Evolutionary conservation across 1,140 invertebrate species (phyloP).

Genomic region (Octopus sinensis): DNA sequence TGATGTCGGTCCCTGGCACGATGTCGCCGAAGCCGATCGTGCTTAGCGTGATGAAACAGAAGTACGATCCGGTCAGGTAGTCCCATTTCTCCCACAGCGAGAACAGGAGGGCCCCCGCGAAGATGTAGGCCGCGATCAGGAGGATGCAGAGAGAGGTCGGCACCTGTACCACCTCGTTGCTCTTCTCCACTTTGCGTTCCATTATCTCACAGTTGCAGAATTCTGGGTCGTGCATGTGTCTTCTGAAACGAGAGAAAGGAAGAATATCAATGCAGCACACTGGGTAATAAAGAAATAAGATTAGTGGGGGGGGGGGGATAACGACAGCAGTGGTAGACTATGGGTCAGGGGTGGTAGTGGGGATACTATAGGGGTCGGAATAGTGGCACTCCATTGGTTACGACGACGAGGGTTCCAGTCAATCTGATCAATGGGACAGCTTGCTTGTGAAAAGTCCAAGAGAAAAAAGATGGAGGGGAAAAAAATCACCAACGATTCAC

Average conservation of each 20-base stretch:
- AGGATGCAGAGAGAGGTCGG: conserved; percentile 48
- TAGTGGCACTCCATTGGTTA: too few species aligned
- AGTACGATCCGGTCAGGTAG: conserved; percentile 87
- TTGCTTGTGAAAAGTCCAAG: too few species aligned
- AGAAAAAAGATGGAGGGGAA: too few species aligned
- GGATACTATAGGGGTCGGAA: too few species aligned
- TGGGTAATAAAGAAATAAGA: not conserved
- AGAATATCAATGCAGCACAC: not conserved
- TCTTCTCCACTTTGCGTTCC: conserved; percentile 35
- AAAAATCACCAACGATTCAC: too few species aligned
- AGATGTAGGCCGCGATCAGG: conserved; percentile 55
- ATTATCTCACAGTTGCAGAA: conserved; percentile 14
- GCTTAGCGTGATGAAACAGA: conserved; percentile 81
- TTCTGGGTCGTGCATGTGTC: not conserved
- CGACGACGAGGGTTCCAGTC: too few species aligned
- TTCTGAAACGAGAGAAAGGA: not conserved
- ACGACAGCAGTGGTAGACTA: too few species aligned
- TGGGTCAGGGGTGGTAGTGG: too few species aligned
- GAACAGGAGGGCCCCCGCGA: conserved; percentile 54
- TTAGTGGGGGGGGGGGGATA: too few species aligned
- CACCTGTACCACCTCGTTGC: conserved; percentile 43
- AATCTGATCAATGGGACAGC: too few species aligned
- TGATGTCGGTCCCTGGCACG: conserved; percentile 61
- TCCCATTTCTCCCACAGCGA: conserved; percentile 63
- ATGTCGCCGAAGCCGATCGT: conserved; percentile 90